phyloP scores from a whole-genome alignment of 2,888 invertebrate genomes.

The Cephus sareptanus region DNA sequence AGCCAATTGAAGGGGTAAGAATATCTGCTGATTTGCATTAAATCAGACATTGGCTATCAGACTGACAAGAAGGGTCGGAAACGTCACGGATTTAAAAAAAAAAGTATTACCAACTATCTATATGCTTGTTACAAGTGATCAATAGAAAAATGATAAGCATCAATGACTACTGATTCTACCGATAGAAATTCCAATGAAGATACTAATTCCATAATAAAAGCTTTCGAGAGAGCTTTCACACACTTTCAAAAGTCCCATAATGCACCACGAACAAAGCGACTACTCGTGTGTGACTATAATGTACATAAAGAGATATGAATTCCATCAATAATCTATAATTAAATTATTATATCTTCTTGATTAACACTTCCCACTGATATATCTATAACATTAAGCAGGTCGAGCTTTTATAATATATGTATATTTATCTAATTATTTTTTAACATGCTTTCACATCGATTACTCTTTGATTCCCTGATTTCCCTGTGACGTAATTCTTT shows the following conservation, averaged over 20 bases:
- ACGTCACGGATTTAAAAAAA: background rate
- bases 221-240: background rate
- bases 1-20: background rate
- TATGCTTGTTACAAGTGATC: background rate
- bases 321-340: background rate
- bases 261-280: background rate
- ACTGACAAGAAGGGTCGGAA: background rate
- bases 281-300: background rate
- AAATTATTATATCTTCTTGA: background rate
- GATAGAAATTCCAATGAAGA: background rate
- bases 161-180: background rate
- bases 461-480: background rate
- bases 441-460: background rate
- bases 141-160: background rate
- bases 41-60: background rate
- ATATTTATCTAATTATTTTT: background rate
- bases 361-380: background rate
- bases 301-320: too few species aligned
- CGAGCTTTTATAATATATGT: background rate
- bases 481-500: background rate
- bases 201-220: background rate
- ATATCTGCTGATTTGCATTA: background rate
- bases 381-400: background rate
- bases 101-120: background rate
- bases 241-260: background rate